Conservation (phyloP, 1,140 invertebrate genomes). For the Cyrtorhinus lividipennis region DNA sequence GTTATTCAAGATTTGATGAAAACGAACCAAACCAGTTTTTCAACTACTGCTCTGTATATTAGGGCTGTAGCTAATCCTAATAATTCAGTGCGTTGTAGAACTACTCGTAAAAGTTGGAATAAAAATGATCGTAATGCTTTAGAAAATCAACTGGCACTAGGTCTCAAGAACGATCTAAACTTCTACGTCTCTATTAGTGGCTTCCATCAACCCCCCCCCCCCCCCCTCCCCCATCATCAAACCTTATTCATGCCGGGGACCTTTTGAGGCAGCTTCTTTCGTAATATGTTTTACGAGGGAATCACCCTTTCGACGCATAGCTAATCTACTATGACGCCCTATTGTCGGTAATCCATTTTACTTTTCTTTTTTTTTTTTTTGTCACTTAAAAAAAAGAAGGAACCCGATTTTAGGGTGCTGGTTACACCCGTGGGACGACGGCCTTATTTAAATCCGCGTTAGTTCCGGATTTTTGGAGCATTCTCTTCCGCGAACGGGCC, state of each 20-base stretch:
- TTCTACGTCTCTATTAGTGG: not conserved
- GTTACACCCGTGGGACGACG: not conserved
- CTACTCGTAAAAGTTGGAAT: too few species aligned
- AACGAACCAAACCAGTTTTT: too few species aligned
- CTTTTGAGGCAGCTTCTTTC: not conserved
- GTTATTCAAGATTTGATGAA: too few species aligned
- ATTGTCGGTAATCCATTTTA: not conserved
- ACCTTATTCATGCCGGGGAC: too few species aligned
- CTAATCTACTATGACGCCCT: not conserved
- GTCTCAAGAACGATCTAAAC: too few species aligned
- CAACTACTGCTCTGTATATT: too few species aligned
- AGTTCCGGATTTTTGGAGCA: not conserved
- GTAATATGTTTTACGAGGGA: not conserved
- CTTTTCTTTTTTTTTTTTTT: not conserved
- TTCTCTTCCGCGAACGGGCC: not conserved
- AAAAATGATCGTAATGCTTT: too few species aligned
- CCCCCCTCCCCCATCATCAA: not conserved
- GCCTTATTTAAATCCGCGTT: conserved; percentile 11
- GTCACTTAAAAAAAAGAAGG: not conserved
- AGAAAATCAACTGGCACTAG: too few species aligned
- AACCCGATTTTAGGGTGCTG: not conserved
- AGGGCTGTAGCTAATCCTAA: too few species aligned
- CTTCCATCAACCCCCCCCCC: not conserved
- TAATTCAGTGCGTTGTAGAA: too few species aligned
- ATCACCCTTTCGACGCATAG: not conserved